Evolutionary conservation across 2,113 vertebrate species (phyloP), one percentile per base, ranked within the genome.

Genomic region (Zosterops lateralis): DNA sequence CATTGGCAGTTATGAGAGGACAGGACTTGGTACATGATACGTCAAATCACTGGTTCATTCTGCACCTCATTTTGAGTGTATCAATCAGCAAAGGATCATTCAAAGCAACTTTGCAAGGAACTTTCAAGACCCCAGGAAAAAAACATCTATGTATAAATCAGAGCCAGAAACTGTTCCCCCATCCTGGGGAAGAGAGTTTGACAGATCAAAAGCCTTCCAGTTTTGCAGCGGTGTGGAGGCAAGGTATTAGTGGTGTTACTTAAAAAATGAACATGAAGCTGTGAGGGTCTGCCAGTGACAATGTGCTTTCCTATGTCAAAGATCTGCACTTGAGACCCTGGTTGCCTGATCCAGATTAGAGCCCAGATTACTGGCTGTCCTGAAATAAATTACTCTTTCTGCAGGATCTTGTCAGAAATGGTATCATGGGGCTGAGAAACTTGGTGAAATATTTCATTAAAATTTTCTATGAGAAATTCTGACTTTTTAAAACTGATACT

Each of bases 301-400:
- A 5, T 29, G 16, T 19, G 10, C 12, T 51, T 18, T 44, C 7
- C 22, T 80, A 34, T 54, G 47, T 36, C 50, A 73, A 84, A 77
- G 5, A 13, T 50, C 56, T 62, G 42, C 8, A 7, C 20, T 71
- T 0, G 0, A 74, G 47, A 54, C 3, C 4, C 5, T 66, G 10
- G 40, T 86, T 73, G 4, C 20, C 34, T 58, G 12, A 47, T 70
- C 81, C 17, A 58, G 11, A 32, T 32, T 50, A 56, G 1, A 84
- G 10, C 12, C 10, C 38, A 28, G 6, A 31, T 21, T 62, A 34
- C 14, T 56, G 54, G 3, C 31, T 80, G 32, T 45, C 16, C 42
- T 54, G 17, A 17, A 93, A 58, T 32, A 71, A 81, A 24, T 44
- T 75, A 28, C 12, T 76, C 3, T 58, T 67, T 5, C 6, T 85